Base-by-base conservation (phyloP, 2,797 vertebrate species). In the Acanthurus tractus region DNA sequence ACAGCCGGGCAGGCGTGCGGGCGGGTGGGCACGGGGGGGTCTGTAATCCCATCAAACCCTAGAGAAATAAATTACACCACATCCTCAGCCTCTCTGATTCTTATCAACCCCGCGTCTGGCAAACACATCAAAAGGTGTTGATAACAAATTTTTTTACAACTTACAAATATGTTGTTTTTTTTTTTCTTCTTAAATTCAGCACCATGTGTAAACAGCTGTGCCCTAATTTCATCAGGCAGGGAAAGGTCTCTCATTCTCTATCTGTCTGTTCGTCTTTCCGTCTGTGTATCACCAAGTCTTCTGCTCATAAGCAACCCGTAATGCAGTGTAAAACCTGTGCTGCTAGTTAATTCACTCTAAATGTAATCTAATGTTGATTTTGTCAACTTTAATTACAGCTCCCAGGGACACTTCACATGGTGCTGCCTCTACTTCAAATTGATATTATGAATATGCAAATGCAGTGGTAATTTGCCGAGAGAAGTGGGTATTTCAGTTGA, bases 371-470 rank as follows among this genome's bases (percentile, higher is more conserved):
- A 96, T 98, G 97, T 98, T 97, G 97, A 98, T 98, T 98, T 97
- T 97, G 96, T 98, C 96, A 98, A 97, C 97, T 98, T 99, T 98
- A 99, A 98, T 98, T 98, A 98, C 97, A 97, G 96, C 96, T 98
- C 97, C 96, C 94, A 95, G 96, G 97, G 97, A 97, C 97, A 97
- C 97, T 98, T 98, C 96, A 98, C 96, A 96, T 96, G 94, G 96
- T 92, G 88, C 96, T 96, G 96, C 96, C 95, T 97, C 96, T 96
- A 94, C 96, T 96, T 97, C 96, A 97, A 96, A 97, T 97, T 96
- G 96, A 96, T 97, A 97, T 98, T 97, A 98, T 96, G 95, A 97
- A 99, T 97, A 98, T 98, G 97, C 96, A 98, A 97, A 99, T 98
- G 93, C 88, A 87, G 92, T 93, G 90, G 96, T 97, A 97, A 97